Evolutionary conservation across 2,113 vertebrate species (phyloP), one percentile per base, ranked within the genome.

Genomic region (Hyperoodon ampullatus): DNA sequence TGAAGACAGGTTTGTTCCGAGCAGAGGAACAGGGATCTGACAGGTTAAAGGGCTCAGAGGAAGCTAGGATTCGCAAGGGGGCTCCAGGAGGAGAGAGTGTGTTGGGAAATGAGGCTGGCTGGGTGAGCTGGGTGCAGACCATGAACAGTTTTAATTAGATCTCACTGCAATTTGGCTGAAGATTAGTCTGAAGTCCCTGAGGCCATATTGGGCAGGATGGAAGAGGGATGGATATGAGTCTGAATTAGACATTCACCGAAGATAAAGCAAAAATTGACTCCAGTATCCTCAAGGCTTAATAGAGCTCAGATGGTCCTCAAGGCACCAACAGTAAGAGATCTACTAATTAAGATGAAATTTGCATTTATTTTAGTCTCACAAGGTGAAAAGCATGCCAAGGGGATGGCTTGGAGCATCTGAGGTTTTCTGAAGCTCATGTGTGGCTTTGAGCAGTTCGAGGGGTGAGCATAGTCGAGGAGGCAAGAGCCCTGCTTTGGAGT

Each of bases 251-350:
- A 78, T 39, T 78, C 72, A 95, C 30, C 8, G 66, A 60, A 30
- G 28, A 83, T 66, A 72, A 72, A 95, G 30, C 33, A 91, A 80
- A 24, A 88, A 87, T 60, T 96, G 75, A 42, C 35, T 92, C 24
- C 5, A 66, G 58, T 26, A 28, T 65, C 68, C 44, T 94, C 60
- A 28, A 70, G 19, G 24, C 39, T 85, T 83, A 63, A 86, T 11
- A 63, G 39, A 96, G 86, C 18, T 66, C 58, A 88, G 12, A 94
- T 68, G 28, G 74, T 47, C 35, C 47, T 84, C 74, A n/a, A 55
- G 44, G 6, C 11, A 74, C 28, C 16, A 71, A 42, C 55, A 70
- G 35, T 61, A 97, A 90, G 42, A 90, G 44, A 30, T 55, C 60
- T 94, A 74, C 53, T 82, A 55, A 71, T 65, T 47, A 60, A 81